phyloP scores from a whole-genome alignment of 2,113 vertebrate genomes.

The Lynx canadensis region DNA sequence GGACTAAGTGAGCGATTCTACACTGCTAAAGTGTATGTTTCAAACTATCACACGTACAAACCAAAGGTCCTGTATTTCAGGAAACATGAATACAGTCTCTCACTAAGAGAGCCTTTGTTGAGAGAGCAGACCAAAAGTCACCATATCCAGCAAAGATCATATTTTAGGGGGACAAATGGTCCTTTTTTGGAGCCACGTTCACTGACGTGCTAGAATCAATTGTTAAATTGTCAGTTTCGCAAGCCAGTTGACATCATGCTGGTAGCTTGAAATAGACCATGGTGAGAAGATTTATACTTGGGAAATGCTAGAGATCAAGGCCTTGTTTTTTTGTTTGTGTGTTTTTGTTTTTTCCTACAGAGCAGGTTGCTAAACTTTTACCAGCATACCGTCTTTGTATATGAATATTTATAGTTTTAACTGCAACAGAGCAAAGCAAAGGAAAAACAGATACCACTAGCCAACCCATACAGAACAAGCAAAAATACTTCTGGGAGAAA shows the following conservation, averaged over 20 bases:
- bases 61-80: not conserved
- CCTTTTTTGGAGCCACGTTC: not conserved
- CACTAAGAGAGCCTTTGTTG: conserved; percentile 1
- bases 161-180: conserved; percentile 8
- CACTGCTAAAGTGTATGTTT: not conserved
- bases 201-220: not conserved
- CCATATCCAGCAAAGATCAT: not conserved
- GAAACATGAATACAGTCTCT: not conserved
- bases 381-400: not conserved
- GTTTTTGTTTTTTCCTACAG: not conserved
- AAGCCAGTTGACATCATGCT: not conserved
- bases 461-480: not conserved
- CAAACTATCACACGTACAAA: not conserved
- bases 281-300: not conserved
- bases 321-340: not conserved
- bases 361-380: not conserved
- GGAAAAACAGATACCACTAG: not conserved
- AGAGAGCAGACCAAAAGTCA: not conserved
- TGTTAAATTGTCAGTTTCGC: conserved; percentile 31
- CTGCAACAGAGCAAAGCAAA: not conserved
- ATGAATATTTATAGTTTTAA: not conserved
- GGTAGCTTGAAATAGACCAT: not conserved
- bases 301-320: not conserved
- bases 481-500: not conserved
- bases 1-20: not conserved